phyloP scores from a whole-genome alignment of 2,888 invertebrate species.

The Stenichneumon culpator region DNA sequence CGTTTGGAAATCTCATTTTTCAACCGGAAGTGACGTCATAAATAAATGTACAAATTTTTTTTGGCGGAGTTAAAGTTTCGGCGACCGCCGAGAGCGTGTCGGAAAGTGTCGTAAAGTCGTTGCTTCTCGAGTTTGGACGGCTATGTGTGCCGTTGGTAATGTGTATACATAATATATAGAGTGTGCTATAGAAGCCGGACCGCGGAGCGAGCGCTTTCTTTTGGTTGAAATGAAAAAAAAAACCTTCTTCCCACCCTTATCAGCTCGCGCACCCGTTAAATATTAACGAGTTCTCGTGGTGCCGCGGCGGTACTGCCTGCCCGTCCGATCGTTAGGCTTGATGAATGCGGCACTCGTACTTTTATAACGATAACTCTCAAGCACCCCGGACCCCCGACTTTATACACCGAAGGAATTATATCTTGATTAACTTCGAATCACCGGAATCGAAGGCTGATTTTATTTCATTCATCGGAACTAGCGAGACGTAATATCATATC shows the following conservation, averaged over 20 bases:
- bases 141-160: slow-evolving; percentile 3
- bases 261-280: slow-evolving; percentile 49
- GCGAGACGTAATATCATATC: neutral
- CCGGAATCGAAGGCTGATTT: neutral
- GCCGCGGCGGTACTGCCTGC: slow-evolving; percentile 21
- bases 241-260: slow-evolving; percentile 43
- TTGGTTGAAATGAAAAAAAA: slow-evolving; percentile 13
- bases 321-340: slow-evolving; percentile 57
- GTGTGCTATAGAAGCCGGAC: slow-evolving; percentile 16
- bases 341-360: slow-evolving; percentile 59
- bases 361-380: slow-evolving; percentile 62
- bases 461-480: slow-evolving; percentile 2
- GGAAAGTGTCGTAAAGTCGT: slow-evolving; percentile 48
- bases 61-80: slow-evolving; percentile 46
- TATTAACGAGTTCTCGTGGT: slow-evolving; percentile 58
- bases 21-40: too few species aligned
- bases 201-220: slow-evolving; percentile 31
- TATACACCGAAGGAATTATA: slow-evolving; percentile 44
- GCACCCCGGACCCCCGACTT: neutral
- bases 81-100: slow-evolving; percentile 12
- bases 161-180: slow-evolving; percentile 43
- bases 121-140: slow-evolving; percentile 2
- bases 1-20: too few species aligned
- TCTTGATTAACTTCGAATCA: slow-evolving; percentile 25
- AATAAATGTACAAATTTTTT: too few species aligned